Evolutionary conservation across 2,888 invertebrate species (phyloP).

Genomic region (Tubiluchus corallicola): DNA sequence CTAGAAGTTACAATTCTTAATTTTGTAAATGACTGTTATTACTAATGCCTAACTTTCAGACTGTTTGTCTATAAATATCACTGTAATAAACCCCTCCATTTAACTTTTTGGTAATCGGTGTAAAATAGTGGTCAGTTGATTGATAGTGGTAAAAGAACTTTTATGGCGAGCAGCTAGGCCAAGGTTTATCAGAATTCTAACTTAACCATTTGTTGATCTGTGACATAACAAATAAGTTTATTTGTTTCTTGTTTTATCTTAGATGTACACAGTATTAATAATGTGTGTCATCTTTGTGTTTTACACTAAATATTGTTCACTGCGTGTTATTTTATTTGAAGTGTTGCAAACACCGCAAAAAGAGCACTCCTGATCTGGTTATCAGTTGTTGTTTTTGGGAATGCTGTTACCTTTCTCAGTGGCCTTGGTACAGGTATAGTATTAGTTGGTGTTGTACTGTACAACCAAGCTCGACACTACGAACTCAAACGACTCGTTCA

Average conservation of each 20-base stretch:
- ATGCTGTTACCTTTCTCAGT: constrained; percentile 49
- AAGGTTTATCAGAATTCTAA: too few relatives aligned
- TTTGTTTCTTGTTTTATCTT: not conserved
- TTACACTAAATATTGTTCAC: constrained; percentile 8
- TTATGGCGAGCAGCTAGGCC: too few relatives aligned
- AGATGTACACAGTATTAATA: not conserved
- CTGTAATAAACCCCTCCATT: too few relatives aligned
- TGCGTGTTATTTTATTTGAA: constrained; percentile 30
- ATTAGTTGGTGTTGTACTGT: constrained; percentile 49
- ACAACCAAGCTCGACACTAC: constrained; percentile 47
- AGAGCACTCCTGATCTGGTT: constrained; percentile 57
- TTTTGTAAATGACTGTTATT: too few relatives aligned
- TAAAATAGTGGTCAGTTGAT: too few relatives aligned
- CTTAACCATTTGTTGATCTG: not conserved
- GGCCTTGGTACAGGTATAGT: constrained; percentile 50
- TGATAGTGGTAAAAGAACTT: too few relatives aligned
- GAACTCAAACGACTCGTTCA: not conserved
- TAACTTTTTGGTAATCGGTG: too few relatives aligned
- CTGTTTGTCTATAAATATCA: too few relatives aligned
- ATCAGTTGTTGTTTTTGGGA: constrained; percentile 51
- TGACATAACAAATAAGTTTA: not conserved
- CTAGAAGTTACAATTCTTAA: too few relatives aligned
- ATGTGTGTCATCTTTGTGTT: constrained; percentile 10
- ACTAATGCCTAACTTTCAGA: too few relatives aligned
- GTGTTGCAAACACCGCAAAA: constrained; percentile 60